phyloP scores from a whole-genome alignment of 2,797 vertebrate species.

The Microtus agrestis region DNA sequence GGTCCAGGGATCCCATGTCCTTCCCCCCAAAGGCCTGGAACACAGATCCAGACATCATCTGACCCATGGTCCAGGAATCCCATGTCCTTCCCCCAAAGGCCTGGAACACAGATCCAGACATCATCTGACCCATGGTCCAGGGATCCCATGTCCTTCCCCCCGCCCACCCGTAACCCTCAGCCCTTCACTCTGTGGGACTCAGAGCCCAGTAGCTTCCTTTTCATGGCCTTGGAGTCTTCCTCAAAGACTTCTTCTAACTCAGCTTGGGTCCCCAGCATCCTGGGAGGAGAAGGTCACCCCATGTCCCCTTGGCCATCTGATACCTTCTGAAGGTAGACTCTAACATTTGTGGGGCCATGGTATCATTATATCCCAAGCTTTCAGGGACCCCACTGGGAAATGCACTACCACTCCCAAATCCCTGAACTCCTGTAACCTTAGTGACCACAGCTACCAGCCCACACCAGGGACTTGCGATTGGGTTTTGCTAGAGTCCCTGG shows the following conservation, averaged over 20 bases:
- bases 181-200: not conserved
- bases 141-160: not conserved
- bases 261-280: not conserved
- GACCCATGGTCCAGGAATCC: not conserved
- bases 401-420: conserved; percentile 27
- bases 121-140: not conserved
- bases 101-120: not conserved
- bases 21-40: not conserved
- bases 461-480: not conserved
- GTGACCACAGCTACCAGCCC: not conserved
- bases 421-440: not conserved
- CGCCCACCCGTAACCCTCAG: not conserved
- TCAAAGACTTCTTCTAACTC: not conserved
- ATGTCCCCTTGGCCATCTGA: not conserved
- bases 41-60: not conserved
- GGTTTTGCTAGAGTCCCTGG: not conserved
- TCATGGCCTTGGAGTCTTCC: not conserved
- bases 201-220: not conserved
- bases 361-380: conserved; percentile 25
- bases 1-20: not conserved
- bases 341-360: not conserved
- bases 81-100: not conserved
- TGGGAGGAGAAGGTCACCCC: not conserved
- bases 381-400: conserved; percentile 10
- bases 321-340: not conserved